Evolutionary conservation across 2,888 invertebrate genomes (phyloP).

Genomic region (Spialia ferax): DNA sequence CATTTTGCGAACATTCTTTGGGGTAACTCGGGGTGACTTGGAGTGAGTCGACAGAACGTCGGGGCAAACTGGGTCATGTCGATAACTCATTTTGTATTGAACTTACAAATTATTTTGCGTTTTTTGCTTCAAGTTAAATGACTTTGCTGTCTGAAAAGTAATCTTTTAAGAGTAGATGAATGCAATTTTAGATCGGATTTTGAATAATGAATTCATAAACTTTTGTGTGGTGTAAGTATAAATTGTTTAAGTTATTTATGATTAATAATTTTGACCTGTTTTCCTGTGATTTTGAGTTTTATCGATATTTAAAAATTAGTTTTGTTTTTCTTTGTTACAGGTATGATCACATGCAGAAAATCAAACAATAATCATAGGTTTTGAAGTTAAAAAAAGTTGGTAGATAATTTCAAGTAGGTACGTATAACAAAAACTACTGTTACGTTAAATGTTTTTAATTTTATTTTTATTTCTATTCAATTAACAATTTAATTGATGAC

Average conservation of each 20-base stretch:
- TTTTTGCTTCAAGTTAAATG: conserved; percentile 36
- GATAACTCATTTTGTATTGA: conserved; percentile 42
- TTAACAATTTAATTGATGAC: too few species aligned
- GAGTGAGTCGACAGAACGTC: conserved; percentile 21
- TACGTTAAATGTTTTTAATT: too few species aligned
- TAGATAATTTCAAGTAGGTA: too few species aligned
- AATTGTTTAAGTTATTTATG: not conserved
- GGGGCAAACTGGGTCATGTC: conserved; percentile 33
- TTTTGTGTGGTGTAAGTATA: not conserved
- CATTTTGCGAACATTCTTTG: conserved; percentile 33
- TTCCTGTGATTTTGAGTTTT: not conserved
- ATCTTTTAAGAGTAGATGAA: conserved; percentile 10
- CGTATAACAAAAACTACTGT: too few species aligned
- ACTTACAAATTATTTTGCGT: conserved; percentile 40
- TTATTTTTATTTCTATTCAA: too few species aligned
- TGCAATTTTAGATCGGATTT: conserved; percentile 9
- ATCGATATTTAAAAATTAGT: too few species aligned
- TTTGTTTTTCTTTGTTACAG: conserved; percentile 8
- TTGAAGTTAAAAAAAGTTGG: too few species aligned
- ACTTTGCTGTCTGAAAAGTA: conserved; percentile 26
- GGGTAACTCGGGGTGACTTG: conserved; percentile 6
- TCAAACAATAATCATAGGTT: not conserved
- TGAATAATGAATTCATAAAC: conserved; percentile 2
- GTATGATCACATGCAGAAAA: not conserved
- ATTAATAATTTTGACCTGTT: not conserved